Conservation (phyloP, 2,888 invertebrate genomes). For the Tenthredo mesomela region DNA sequence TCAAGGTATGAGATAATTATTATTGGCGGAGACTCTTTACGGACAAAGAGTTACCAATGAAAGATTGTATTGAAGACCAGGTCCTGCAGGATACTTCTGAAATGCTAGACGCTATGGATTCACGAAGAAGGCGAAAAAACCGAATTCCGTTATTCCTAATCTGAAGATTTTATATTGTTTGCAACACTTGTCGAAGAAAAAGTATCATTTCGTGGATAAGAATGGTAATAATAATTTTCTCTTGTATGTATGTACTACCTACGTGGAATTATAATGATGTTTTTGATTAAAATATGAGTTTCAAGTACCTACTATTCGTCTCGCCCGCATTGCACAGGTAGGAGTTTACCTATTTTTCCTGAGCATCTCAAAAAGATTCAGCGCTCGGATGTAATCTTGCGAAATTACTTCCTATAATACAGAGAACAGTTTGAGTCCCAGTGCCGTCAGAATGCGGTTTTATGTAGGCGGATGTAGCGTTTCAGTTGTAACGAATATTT, state of each 20-base stretch:
- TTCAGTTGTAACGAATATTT: constrained; percentile 55
- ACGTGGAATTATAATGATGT: background rate
- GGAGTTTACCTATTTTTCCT: constrained; percentile 27
- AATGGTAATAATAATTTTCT: background rate
- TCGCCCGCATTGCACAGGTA: constrained; percentile 1
- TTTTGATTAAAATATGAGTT: constrained; percentile 22
- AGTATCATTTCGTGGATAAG: background rate
- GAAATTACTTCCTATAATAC: constrained; percentile 55
- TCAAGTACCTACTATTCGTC: constrained; percentile 19
- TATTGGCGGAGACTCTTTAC: constrained; percentile 2
- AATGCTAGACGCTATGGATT: background rate
- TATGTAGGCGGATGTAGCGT: constrained; percentile 30
- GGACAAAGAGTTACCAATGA: background rate
- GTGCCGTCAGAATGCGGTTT: constrained; percentile 42
- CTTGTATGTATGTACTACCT: background rate
- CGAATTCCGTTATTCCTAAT: background rate
- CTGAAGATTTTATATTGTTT: background rate
- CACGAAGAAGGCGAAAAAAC: background rate
- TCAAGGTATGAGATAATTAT: constrained; percentile 17
- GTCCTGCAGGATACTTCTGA: background rate
- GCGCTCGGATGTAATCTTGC: constrained; percentile 48
- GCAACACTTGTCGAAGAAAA: background rate
- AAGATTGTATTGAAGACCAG: background rate
- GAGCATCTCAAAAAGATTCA: constrained; percentile 20
- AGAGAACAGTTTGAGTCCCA: constrained; percentile 32